phyloP scores from a whole-genome alignment of 2,797 vertebrate species.

The Myotis planiceps region DNA sequence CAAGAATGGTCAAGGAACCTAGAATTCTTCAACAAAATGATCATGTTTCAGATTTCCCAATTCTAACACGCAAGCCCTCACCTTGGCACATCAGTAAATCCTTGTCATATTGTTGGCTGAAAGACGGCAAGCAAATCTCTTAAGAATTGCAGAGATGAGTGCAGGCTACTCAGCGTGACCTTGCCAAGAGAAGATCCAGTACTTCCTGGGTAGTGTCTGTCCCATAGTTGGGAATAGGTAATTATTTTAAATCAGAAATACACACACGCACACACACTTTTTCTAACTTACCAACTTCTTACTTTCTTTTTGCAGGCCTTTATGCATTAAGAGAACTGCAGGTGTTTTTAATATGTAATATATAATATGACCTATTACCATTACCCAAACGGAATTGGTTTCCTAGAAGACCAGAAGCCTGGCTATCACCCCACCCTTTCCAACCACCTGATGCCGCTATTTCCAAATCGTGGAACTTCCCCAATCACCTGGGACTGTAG shows the following conservation, averaged over 20 bases:
- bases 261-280: neutral
- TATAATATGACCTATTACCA: neutral
- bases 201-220: neutral
- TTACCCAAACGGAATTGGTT: neutral
- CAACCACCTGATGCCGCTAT: slow-evolving; percentile 20
- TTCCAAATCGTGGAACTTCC: neutral
- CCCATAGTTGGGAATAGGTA: neutral
- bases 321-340: slow-evolving; percentile 16
- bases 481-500: neutral
- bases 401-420: slow-evolving; percentile 26
- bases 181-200: neutral
- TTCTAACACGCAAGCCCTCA: slow-evolving; percentile 12
- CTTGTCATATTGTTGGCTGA: slow-evolving; percentile 8
- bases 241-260: slow-evolving; percentile 15
- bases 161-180: neutral
- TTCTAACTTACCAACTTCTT: neutral
- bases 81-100: slow-evolving; percentile 2
- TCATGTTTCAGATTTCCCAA: slow-evolving; percentile 40
- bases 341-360: neutral
- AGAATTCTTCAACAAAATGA: slow-evolving; percentile 10
- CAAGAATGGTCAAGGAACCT: slow-evolving; percentile 37
- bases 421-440: neutral
- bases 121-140: neutral
- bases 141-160: neutral
- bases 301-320: neutral